Conservation (phyloP, 92 coral and sea anemone species). For the Bergia puertoricense region DNA sequence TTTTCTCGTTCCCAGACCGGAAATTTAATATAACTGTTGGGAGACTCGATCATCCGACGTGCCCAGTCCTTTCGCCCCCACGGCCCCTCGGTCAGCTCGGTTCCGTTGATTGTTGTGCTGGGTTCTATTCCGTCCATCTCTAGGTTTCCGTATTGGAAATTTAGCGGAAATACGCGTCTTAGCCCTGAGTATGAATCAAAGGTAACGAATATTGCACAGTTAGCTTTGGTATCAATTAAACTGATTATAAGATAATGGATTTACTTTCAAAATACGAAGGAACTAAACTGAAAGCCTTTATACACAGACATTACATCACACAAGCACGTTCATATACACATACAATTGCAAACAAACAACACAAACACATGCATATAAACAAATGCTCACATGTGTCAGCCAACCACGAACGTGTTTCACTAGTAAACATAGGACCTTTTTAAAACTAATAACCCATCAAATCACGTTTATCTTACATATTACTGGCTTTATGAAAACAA, state of each 20-base stretch:
- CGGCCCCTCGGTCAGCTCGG: slow-evolving; percentile 7
- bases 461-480: too few relatives aligned
- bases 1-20: neutral
- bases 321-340: too few relatives aligned
- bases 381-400: too few relatives aligned
- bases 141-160: neutral
- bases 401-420: too few relatives aligned
- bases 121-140: slow-evolving; percentile 34
- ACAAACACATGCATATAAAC: too few relatives aligned
- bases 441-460: too few relatives aligned
- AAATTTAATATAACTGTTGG: slow-evolving; percentile 3
- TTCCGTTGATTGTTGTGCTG: neutral
- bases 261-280: neutral
- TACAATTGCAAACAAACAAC: too few relatives aligned
- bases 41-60: neutral
- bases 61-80: slow-evolving; percentile 34
- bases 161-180: slow-evolving; percentile 35
- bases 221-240: neutral
- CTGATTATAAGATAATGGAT: neutral
- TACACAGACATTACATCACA: too few relatives aligned
- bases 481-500: too few relatives aligned
- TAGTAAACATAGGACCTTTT: too few relatives aligned
- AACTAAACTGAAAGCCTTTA: neutral
- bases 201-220: too few relatives aligned
- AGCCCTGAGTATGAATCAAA: neutral